Evolutionary conservation across 1,140 invertebrate genomes (phyloP), one percentile per base, ranked within the genome.

Genomic region (Heliothis virescens): DNA sequence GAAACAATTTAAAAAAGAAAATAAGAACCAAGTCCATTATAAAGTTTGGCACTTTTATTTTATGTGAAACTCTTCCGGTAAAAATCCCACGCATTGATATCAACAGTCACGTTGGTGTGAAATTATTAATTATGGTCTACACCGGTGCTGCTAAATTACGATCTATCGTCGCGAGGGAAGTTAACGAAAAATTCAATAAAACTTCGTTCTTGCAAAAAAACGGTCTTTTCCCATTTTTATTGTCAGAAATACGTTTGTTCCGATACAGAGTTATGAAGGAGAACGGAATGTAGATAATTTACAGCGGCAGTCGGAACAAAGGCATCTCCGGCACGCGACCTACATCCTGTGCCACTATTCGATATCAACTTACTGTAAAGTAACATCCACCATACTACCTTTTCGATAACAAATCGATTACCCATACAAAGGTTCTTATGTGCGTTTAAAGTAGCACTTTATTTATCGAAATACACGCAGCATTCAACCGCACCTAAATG

Each of bases 211-310:
- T 72, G 62, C 16, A 5, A 59, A 78, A 65, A 77, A 60, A 48
- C 18, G 79, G 59, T 80, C 57, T 52, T 16, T 73, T 82, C 74
- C 16, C 63, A 26, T 50, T 78, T 76, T 82, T 55, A 76, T 82
- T 78, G 48, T 73, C 4, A 73, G 47, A 81, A 21, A 59, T 65
- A 63, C 65, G 80, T 67, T 50, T 79, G 69, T 79, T 86, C 87
- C 85, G 84, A 87, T 88, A 85, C 83, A 85, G 77, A 88, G 84
- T 88, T 87, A 87, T 89, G 86, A 87, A 87, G 82, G 84, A 86
- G 86, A 84, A 86, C 82, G 86, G 86, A 87, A 87, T 86, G 84
- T 83, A 84, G 83, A 87, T 88, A 90, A 90, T 88, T 89, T 83
- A 89, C 78, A 82, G 83, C 77, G 80, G 82, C 55, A 86, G 71